Base-by-base conservation (phyloP, 2,888 invertebrate genomes). In the Pharmacophagus antenor region DNA sequence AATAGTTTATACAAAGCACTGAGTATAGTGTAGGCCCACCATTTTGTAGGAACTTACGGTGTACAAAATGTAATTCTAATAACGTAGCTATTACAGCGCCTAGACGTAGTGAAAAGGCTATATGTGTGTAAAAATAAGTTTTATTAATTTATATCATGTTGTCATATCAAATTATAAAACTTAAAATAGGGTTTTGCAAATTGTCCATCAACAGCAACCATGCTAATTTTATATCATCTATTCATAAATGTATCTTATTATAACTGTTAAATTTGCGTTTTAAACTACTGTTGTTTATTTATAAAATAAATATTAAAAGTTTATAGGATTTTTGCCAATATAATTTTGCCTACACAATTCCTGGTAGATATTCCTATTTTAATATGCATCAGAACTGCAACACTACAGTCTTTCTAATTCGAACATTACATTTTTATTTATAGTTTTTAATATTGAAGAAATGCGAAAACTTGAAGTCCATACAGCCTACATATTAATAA, bases 1-100 rank as follows among this genome's bases (percentile, higher is more conserved):
- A 62, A 58, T 63, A 84, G 77, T 82, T 81, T 82, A 4, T 83
- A 80, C 76, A 77, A 77, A 76, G 82, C 79, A 84, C 80, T 79
- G 80, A 82, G 71, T 76, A 75, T 65, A 74, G 69, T 42, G 74
- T 77, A 76, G 72, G 74, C 76, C 72, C 77, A 74, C 77, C 79
- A 73, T 71, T 65, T 63, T 58, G 67, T 69, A 61, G 62, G 61
- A 72, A 71, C 74, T 79, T 66, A 62, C 62, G 62, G 52, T 65
- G 52, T 67, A 58, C 62, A 62, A 62, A 50, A 50, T 20, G 20
- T 31, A 20, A 20, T 50, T 18, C 12, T 55, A 42, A 42, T 58
- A 31, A 58, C 22, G 46, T 56, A 52, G 41, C 21, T 62, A 41
- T 48, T 47, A 56, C 54, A 25, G 22, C 61, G 64, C 65, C 65